Evolutionary conservation across 1,140 invertebrate species (phyloP), one percentile per base, ranked within the genome.

Genomic region (Harlomillsia oculata): DNA sequence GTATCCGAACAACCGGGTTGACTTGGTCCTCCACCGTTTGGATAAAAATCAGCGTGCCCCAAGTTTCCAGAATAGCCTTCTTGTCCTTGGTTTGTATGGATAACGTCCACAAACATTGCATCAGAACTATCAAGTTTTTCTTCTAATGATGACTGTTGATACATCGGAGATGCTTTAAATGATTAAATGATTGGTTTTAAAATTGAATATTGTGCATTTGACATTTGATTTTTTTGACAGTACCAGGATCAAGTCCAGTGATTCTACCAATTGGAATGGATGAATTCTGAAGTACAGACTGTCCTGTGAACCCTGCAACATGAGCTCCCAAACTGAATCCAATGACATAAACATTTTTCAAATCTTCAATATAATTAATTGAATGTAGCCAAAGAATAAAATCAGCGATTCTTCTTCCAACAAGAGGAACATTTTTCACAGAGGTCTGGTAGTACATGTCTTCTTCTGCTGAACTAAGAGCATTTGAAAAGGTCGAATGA

Each of bases 51-150:
- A 2, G 71, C 78, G 0, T 76, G 78, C 2, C 79, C 79, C 0
- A 78, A 78, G 20, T 70, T 60, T 0, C 74, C 71, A 0, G 75
- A 75, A 1, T 77, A 77, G 0, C 78, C 78, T 54, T 79, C 79
- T 0, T 74, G 63, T 5, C 76, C 75, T 2, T 77, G 79, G 61
- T 84, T 81, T 1, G 82, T 82, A 63, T 85, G 82, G 52, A 84
- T 82, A 0, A 82, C 74, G 64, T 83, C 81, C 2, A 83, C 81
- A 46, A 82, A 81, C 23, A 75, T 71, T 0, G 80, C 82, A 67
- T 85, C 82, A 26, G 69, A 70, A 16, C 74, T 74, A 45, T 75
- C 76, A 1, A 85, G 70, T 36, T 75, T 73, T 14, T 80, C 73
- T n/a, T 72, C 70, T 6, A 71, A 65, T 0, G 72, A 64, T 6